These are phyloP conservation scores for Pollenia angustigena DNA, from an alignment of 2,888 invertebrate species.

Conservation along the genomic window DNA sequence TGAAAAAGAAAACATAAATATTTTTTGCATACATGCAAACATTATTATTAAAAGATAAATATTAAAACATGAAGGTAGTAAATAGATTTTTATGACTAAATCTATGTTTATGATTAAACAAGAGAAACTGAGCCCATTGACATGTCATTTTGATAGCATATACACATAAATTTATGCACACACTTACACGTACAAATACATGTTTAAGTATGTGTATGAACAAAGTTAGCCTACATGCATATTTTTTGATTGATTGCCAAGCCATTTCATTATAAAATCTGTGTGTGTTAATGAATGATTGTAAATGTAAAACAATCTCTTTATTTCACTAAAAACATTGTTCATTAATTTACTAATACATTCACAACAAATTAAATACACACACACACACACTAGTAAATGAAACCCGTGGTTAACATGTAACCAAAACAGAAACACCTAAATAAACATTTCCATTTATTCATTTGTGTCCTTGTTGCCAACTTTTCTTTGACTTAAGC, in stretches of 20 bases:
- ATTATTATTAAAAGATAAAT: background rate
- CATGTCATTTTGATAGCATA: conserved; percentile 46
- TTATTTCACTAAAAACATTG: conserved; percentile 23
- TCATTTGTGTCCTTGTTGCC: no score
- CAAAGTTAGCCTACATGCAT: background rate
- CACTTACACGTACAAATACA: background rate
- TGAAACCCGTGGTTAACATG: background rate
- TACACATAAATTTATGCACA: conserved; percentile 23
- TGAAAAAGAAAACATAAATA: background rate
- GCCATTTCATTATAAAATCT: conserved; percentile 36
- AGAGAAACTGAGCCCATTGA: conserved; percentile 35
- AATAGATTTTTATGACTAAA: background rate
- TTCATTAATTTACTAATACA: conserved; percentile 24
- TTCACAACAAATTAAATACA: background rate
- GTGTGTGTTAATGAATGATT: background rate
- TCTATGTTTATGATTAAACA: conserved; percentile 22
- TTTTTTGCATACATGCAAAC: background rate
- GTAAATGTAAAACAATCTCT: background rate
- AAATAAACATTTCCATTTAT: background rate
- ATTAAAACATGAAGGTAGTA: background rate
- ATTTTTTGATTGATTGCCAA: conserved; percentile 68
- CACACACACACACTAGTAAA: background rate
- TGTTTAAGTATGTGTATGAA: background rate
- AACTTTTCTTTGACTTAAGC: background rate
- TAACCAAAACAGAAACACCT: background rate